phyloP scores from a whole-genome alignment of 1,140 invertebrate species.

The Drosophila nigrodunni region DNA sequence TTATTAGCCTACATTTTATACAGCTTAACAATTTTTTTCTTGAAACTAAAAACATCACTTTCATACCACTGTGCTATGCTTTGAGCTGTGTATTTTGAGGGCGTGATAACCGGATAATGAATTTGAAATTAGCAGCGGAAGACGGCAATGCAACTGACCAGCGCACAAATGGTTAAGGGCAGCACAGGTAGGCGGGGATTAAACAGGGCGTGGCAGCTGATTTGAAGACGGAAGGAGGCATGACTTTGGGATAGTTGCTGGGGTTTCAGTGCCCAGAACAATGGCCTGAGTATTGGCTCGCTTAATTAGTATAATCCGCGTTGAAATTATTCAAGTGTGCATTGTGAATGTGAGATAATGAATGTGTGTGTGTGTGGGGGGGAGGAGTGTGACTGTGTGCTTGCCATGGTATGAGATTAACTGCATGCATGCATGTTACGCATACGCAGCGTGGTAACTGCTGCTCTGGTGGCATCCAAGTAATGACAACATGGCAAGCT shows the following conservation, averaged over 20 bases:
- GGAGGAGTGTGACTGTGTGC: no score
- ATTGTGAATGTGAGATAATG: conserved; percentile 54
- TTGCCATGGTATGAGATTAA: background rate
- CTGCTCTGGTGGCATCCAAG: conserved; percentile 20
- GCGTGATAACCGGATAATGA: conserved; percentile 74
- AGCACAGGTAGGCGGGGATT: conserved; percentile 1
- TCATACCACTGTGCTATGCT: conserved; percentile 36
- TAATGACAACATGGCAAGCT: conserved; percentile 74
- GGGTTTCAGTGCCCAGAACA: conserved; percentile 14
- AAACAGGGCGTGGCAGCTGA: background rate
- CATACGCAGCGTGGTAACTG: conserved; percentile 22
- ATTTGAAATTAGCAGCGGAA: conserved; percentile 63
- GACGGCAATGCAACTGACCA: conserved; percentile 24
- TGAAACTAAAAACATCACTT: background rate
- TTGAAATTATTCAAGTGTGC: conserved; percentile 81
- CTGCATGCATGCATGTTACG: conserved; percentile 4
- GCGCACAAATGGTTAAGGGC: background rate
- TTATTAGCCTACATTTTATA: no score
- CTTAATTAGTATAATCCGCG: conserved; percentile 83
- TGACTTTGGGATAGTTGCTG: conserved; percentile 31
- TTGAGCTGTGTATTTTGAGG: conserved; percentile 22
- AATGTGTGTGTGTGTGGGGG: conserved; percentile 1
- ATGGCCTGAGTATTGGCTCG: conserved; percentile 53
- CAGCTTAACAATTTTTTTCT: no score
- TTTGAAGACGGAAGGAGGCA: conserved; percentile 25